Evolutionary conservation across 1,140 invertebrate species (phyloP), one percentile per base, ranked within the genome.

Genomic region (Camponotus vicinus): DNA sequence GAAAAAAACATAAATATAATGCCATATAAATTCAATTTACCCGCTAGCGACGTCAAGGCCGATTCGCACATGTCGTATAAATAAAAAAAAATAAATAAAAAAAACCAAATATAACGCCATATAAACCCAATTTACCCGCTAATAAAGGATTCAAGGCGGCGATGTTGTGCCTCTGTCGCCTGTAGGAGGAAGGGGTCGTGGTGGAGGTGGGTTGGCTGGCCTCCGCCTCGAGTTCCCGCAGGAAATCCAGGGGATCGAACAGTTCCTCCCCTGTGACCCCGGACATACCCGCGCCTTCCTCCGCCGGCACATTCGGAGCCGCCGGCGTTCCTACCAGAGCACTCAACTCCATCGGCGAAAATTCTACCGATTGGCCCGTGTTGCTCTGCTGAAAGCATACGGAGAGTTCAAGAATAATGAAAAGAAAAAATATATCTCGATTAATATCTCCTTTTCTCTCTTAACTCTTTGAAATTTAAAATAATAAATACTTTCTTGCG

Each of bases 101-200:
- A 52, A 13, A 89, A 83, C 45, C 18, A 0, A 45, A 75, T 61
- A 73, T 13, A 3, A 32, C 7, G 7, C 6, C 2, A 13, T 34
- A 21, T 21, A 21, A 75, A 11, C 11, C 4, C 18, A 13, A 93
- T 92, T 92, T 93, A 97, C 96, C 96, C 93, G 97, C 97, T 86
- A 98, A 95, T 61, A 98, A 95, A 49, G 97, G 97, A 94, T 98
- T 98, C 18, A 97, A 97, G 0, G 97, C 97, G 2, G 97, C 97
- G 70, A 98, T 98, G 79, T 97, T 97, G 92, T 97, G 97, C 95
- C 97, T 97, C 90, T 96, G 96, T 92, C 96, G 95, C 92, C 95
- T 96, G 37, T 95, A 96, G 61, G 95, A 95, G 86, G 94, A 94
- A 82, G 92, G 90, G 7, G 93, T 93, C 3, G 93, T 94, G n/a